Evolutionary conservation across 2,797 vertebrate genomes (phyloP).

Genomic region (Gallinago nigripennis): DNA sequence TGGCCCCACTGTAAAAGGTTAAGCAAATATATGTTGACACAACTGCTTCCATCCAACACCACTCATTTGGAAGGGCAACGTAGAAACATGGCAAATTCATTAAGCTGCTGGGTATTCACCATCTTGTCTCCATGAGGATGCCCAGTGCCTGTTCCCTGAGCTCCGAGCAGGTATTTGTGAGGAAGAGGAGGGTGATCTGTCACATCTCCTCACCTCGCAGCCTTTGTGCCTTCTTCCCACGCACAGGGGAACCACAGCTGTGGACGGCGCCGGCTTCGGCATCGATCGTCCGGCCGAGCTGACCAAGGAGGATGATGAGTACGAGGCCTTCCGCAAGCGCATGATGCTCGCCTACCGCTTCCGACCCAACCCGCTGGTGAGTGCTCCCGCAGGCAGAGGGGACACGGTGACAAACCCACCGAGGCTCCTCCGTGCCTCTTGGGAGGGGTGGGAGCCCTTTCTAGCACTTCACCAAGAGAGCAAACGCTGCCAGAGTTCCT

Average conservation of each 20-base stretch:
- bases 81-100: background rate
- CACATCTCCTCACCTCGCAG: background rate
- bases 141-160: background rate
- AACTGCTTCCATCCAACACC: background rate
- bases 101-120: background rate
- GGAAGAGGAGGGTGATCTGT: background rate
- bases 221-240: background rate
- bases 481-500: background rate
- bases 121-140: background rate
- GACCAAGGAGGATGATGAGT: constrained; percentile 89
- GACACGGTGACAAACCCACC: background rate
- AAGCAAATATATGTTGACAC: background rate
- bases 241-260: constrained; percentile 84
- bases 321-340: constrained; percentile 94
- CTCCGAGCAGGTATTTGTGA: background rate
- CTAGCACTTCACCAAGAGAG: background rate
- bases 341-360: constrained; percentile 99
- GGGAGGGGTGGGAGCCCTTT: background rate
- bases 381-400: too few relatives aligned
- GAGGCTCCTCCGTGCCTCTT: accelerated
- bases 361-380: constrained; percentile 94
- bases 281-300: constrained; percentile 92
- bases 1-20: background rate
- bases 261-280: constrained; percentile 92
- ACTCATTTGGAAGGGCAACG: background rate